Evolutionary conservation across 2,113 vertebrate species (phyloP).

Genomic region (Zootoca vivipara): DNA sequence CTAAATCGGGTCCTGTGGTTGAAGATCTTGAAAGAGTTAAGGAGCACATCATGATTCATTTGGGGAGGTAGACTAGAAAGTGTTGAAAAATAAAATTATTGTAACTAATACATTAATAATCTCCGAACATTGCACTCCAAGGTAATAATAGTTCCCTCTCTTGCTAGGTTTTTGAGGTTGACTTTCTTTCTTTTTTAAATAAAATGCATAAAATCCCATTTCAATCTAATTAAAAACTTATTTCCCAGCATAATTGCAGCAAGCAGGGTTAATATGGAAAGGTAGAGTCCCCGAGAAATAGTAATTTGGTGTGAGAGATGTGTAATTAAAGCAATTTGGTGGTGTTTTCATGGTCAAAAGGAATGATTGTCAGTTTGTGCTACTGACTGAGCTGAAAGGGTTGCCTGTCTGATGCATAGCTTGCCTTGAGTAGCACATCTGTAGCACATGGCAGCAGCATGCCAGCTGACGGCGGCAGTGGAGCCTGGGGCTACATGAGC

Average conservation of each 20-base stretch:
- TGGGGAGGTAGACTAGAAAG: slow-evolving; percentile 3
- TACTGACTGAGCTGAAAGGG: slow-evolving; percentile 17
- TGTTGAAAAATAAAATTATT: background rate
- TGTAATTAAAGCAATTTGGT: slow-evolving; percentile 40
- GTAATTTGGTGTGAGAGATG: slow-evolving; percentile 47
- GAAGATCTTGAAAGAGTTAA: slow-evolving; percentile 50
- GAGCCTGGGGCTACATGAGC: no score
- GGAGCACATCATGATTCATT: slow-evolving; percentile 32
- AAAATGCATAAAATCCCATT: slow-evolving; percentile 34
- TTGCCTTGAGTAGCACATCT: background rate
- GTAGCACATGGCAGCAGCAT: no score
- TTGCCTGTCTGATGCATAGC: background rate
- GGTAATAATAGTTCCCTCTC: slow-evolving; percentile 29
- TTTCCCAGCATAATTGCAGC: slow-evolving; percentile 51
- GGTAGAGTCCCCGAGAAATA: slow-evolving; percentile 16
- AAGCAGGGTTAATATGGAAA: slow-evolving; percentile 50
- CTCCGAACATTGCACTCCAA: background rate
- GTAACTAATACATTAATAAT: slow-evolving; percentile 21
- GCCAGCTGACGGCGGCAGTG: no score
- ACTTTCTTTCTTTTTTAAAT: background rate
- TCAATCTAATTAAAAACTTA: slow-evolving; percentile 45
- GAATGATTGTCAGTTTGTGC: background rate
- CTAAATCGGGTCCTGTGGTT: background rate
- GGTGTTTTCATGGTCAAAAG: slow-evolving; percentile 29
- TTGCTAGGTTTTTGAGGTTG: slow-evolving; percentile 11